A percentile compares a stretch with the other conserved stretches of the same genome.
Evolutionary conservation across 1,140 invertebrate species (phyloP).

Genomic region (Apis mellifera): DNA sequence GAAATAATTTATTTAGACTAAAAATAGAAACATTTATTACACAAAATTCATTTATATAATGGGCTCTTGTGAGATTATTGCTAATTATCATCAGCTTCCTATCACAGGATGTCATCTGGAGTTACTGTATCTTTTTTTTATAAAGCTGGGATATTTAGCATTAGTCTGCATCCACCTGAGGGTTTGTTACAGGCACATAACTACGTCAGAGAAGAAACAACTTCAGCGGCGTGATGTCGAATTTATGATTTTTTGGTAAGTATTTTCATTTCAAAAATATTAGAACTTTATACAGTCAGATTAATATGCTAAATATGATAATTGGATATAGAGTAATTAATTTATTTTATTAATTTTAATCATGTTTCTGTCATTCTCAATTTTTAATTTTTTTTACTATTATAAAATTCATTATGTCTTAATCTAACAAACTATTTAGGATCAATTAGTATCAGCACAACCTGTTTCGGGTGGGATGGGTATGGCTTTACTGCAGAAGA

Average conservation of each 20-base stretch:
- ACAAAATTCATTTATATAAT: conserved; percentile 60
- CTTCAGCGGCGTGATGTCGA: conserved; percentile 77
- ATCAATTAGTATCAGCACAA: conserved; percentile 91
- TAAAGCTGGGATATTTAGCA: conserved; percentile 78
- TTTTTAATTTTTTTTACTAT: background rate
- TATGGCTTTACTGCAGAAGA: conserved; percentile 97
- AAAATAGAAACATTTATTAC: background rate
- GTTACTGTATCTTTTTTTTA: conserved; percentile 53
- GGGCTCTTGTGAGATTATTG: conserved; percentile 77
- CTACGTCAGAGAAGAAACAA: conserved; percentile 76
- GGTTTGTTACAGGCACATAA: conserved; percentile 86
- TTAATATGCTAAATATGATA: conserved; percentile 17
- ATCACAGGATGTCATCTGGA: conserved; percentile 56
- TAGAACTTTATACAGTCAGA: conserved; percentile 30
- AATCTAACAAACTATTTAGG: conserved; percentile 82
- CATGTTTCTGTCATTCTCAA: conserved; percentile 26
- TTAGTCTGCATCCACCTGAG: conserved; percentile 84
- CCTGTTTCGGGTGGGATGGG: conserved; percentile 96
- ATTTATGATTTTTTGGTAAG: conserved; percentile 78
- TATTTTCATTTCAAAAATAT: conserved; percentile 64
- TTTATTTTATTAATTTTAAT: conserved; percentile 33
- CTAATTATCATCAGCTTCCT: conserved; percentile 77
- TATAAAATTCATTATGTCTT: conserved; percentile 28
- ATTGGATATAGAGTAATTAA: conserved; percentile 14
- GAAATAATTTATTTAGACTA: background rate